phyloP scores from a whole-genome alignment of 2,888 invertebrate genomes.

The Selenia dentaria region DNA sequence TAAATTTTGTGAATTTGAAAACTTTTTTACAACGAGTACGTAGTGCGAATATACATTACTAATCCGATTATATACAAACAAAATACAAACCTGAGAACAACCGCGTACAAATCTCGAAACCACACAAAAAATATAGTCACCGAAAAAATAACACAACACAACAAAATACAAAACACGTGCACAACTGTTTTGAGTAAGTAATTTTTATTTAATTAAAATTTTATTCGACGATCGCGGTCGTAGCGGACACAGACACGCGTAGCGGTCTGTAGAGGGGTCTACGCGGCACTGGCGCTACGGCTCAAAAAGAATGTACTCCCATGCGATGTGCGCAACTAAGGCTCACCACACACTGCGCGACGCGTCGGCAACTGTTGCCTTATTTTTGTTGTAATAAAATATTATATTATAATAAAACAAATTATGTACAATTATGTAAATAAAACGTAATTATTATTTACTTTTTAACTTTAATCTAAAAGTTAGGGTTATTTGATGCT shows the following conservation, averaged over 20 bases:
- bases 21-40: too few relatives aligned
- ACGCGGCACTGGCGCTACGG: constrained; percentile 61
- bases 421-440: too few relatives aligned
- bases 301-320: constrained; percentile 19
- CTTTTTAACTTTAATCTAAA: too few relatives aligned
- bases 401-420: too few relatives aligned
- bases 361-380: constrained; percentile 16
- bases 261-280: constrained; percentile 51
- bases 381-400: neutral
- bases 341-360: constrained; percentile 37
- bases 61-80: too few relatives aligned
- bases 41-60: too few relatives aligned
- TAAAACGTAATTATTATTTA: too few relatives aligned
- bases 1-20: too few relatives aligned
- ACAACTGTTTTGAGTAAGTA: constrained; percentile 7
- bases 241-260: constrained; percentile 46
- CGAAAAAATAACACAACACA: constrained; percentile 42
- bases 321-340: constrained; percentile 54
- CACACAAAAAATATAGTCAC: constrained; percentile 41
- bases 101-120: constrained; percentile 36
- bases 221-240: constrained; percentile 41
- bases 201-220: neutral
- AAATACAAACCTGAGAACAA: constrained; percentile 39
- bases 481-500: too few relatives aligned
- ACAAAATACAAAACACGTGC: constrained; percentile 11